phyloP scores from a whole-genome alignment of 2,113 vertebrate species.

The Elephas maximus region DNA sequence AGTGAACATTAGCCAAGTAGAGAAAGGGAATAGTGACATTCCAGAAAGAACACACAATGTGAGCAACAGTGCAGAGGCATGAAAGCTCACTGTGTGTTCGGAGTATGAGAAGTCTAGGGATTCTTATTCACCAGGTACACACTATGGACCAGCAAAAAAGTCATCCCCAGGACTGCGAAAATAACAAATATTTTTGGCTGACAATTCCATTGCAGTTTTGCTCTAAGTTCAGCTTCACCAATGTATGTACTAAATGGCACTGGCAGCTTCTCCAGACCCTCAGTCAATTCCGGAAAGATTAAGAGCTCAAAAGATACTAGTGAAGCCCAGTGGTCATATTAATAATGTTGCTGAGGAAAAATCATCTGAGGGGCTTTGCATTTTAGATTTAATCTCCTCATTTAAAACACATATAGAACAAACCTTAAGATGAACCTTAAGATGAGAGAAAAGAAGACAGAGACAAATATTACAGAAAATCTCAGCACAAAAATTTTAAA shows the following conservation, averaged over 20 bases:
- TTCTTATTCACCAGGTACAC: neutral
- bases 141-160: neutral
- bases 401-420: neutral
- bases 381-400: conserved; percentile 18
- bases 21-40: neutral
- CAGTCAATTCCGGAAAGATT: neutral
- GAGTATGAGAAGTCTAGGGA: neutral
- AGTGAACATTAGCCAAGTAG: neutral
- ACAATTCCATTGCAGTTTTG: neutral
- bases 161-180: neutral
- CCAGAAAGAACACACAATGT: neutral
- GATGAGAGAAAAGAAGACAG: conserved; percentile 29
- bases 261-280: neutral
- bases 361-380: neutral
- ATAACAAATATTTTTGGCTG: neutral
- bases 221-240: neutral
- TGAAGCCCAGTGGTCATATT: neutral
- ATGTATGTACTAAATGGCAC: neutral
- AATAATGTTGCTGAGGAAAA: conserved; percentile 42
- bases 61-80: neutral
- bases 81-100: neutral
- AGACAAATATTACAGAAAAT: neutral
- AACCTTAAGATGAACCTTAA: neutral
- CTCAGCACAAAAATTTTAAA: neutral
- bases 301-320: neutral